Conservation (phyloP, 2,113 vertebrate genomes). For the Microcebus ravelobensis region DNA sequence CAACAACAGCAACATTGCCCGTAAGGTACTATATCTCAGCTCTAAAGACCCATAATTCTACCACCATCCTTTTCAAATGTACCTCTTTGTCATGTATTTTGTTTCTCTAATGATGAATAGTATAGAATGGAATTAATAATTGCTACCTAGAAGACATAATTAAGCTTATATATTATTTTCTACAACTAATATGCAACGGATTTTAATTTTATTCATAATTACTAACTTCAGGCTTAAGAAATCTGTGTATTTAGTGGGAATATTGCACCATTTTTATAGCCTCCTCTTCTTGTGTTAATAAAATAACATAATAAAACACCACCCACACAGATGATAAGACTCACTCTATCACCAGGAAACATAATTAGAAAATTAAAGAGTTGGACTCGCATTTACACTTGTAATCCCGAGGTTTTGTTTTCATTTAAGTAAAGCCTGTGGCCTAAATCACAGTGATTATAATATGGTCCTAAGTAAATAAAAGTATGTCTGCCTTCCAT, state of each 20-base stretch:
- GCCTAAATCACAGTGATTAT: conserved; percentile 56
- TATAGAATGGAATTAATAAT: conserved; percentile 38
- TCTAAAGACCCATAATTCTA: background rate
- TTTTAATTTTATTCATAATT: conserved; percentile 75
- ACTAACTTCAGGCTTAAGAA: conserved; percentile 67
- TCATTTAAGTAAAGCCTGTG: conserved; percentile 62
- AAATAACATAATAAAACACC: conserved; percentile 64
- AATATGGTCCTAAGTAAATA: conserved; percentile 28
- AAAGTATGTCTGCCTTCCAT: conserved; percentile 20
- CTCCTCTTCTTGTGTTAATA: conserved; percentile 67
- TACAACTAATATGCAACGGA: conserved; percentile 41
- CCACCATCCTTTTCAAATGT: background rate
- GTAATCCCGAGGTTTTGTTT: conserved; percentile 55
- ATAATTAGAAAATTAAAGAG: conserved; percentile 73
- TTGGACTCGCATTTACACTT: conserved; percentile 54
- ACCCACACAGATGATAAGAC: conserved; percentile 62
- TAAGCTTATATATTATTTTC: conserved; percentile 66
- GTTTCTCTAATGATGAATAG: conserved; percentile 51
- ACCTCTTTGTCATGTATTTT: background rate
- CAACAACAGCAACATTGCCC: background rate
- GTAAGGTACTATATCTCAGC: background rate
- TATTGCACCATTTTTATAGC: conserved; percentile 55
- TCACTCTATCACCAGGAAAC: conserved; percentile 41
- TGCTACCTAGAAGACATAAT: conserved; percentile 61
- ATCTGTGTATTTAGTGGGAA: conserved; percentile 51